Conservation (phyloP, 2,113 vertebrate species). For the Leptobrachium ailaonicum region DNA sequence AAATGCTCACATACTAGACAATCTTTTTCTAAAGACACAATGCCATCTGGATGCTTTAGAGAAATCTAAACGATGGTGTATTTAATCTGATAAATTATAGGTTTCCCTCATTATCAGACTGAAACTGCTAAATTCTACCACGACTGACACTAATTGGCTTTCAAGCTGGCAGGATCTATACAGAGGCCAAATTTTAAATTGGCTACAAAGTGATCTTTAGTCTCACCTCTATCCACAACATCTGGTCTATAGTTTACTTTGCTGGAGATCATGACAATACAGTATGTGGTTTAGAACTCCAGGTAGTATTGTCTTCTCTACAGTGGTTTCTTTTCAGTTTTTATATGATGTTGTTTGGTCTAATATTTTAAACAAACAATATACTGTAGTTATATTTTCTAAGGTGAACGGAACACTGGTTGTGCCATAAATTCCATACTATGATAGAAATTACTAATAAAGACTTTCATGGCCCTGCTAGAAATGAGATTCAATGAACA, state of each 20-base stretch:
- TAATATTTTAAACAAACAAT: no score
- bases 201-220: slow-evolving; percentile 12
- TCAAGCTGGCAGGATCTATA: slow-evolving; percentile 36
- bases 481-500: no score
- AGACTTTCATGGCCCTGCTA: no score
- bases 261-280: slow-evolving; percentile 10
- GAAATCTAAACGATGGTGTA: slow-evolving; percentile 23
- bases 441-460: no score
- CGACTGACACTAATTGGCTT: slow-evolving; percentile 48
- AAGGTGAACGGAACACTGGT: no score
- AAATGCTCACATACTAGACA: slow-evolving; percentile 15
- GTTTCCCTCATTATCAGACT: slow-evolving; percentile 21
- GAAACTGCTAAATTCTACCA: slow-evolving; percentile 19
- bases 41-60: slow-evolving; percentile 21
- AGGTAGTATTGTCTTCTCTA: slow-evolving; percentile 20
- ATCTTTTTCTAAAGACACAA: slow-evolving; percentile 18
- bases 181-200: slow-evolving; percentile 31
- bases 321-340: no score
- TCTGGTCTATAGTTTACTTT: slow-evolving; percentile 23
- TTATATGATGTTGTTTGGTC: no score
- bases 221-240: slow-evolving; percentile 43
- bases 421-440: no score
- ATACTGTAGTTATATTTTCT: no score
- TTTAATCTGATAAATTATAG: slow-evolving; percentile 29
- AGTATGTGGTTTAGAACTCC: slow-evolving; percentile 12